Conservation (phyloP, 1,140 invertebrate genomes). For the Thaumatotibia leucotreta region DNA sequence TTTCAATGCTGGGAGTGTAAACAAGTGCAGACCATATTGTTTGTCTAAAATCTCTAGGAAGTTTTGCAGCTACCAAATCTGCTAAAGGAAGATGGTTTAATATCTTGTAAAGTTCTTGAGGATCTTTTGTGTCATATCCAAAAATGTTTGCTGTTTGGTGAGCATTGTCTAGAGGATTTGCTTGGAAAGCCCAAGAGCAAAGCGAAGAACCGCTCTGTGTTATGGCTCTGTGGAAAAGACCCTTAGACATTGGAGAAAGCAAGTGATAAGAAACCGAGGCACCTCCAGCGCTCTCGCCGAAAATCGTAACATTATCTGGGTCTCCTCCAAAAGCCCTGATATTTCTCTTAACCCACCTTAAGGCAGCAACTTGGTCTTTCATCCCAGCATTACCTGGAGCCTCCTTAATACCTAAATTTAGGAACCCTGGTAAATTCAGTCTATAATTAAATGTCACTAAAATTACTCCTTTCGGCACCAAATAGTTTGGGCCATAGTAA, state of each 20-base stretch:
- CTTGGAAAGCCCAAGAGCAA: conserved; percentile 52
- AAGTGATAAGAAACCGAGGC: conserved; percentile 71
- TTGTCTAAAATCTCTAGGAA: conserved; percentile 41
- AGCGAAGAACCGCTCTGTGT: conserved; percentile 76
- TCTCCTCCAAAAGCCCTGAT: conserved; percentile 69
- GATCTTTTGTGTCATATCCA: conserved; percentile 39
- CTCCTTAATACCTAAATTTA: conserved; percentile 59
- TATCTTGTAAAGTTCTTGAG: conserved; percentile 44
- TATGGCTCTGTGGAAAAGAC: conserved; percentile 77
- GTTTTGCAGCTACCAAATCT: conserved; percentile 46
- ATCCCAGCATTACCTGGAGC: conserved; percentile 70
- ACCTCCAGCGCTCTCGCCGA: conserved; percentile 72
- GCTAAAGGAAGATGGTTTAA: conserved; percentile 41
- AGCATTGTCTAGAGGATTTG: conserved; percentile 43
- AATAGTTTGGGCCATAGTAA: conserved; percentile 76
- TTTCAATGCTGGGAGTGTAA: conserved; percentile 50
- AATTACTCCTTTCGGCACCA: conserved; percentile 80
- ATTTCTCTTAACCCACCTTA: conserved; percentile 70
- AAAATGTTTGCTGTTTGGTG: conserved; percentile 45
- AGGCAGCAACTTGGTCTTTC: conserved; percentile 69
- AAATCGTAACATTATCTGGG: conserved; percentile 65
- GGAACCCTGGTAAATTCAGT: conserved; percentile 78
- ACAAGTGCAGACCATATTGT: conserved; percentile 42
- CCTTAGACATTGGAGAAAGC: conserved; percentile 74
- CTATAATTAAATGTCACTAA: conserved; percentile 88